Percentiles rank a stretch among this genome's conserved stretches.
phyloP scores from a whole-genome alignment of 2,888 invertebrate species.

The Spialia ferax region DNA sequence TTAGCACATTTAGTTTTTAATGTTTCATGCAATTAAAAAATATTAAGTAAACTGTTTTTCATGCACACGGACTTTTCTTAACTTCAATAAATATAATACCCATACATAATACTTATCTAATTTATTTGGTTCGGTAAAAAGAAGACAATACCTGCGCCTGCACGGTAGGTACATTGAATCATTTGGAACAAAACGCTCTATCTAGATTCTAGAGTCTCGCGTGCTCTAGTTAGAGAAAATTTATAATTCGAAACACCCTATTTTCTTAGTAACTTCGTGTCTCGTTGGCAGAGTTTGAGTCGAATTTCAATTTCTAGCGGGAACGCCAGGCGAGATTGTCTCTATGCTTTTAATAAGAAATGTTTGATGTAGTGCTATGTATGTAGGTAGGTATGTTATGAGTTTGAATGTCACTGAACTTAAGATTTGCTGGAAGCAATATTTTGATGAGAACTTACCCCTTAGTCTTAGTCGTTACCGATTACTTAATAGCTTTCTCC shows the following conservation, averaged over 20 bases:
- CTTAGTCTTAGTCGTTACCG: too few species aligned
- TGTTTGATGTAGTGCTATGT: not conserved
- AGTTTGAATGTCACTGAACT: not conserved
- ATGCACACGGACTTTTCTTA: too few species aligned
- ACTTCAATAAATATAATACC: too few species aligned
- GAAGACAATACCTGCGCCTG: not conserved
- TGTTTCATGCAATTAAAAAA: too few species aligned
- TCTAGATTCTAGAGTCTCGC: slow-evolving; percentile 14
- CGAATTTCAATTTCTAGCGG: slow-evolving; percentile 52
- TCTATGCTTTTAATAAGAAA: slow-evolving; percentile 10
- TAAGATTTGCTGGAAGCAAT: not conserved
- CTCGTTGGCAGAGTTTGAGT: slow-evolving; percentile 42
- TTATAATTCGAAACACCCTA: slow-evolving; percentile 54
- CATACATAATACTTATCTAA: too few species aligned
- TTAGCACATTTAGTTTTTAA: too few species aligned
- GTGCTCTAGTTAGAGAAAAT: slow-evolving; percentile 45
- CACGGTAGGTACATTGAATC: too few species aligned
- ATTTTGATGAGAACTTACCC: not conserved
- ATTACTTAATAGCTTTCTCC: too few species aligned
- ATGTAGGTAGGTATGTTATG: not conserved
- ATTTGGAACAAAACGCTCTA: slow-evolving; percentile 16
- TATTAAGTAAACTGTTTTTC: too few species aligned
- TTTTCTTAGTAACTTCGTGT: slow-evolving; percentile 52
- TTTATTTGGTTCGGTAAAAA: too few species aligned
- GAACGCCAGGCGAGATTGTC: slow-evolving; percentile 7